Evolutionary conservation across 2,888 invertebrate genomes (phyloP).

Genomic region (Dorcus hopei): DNA sequence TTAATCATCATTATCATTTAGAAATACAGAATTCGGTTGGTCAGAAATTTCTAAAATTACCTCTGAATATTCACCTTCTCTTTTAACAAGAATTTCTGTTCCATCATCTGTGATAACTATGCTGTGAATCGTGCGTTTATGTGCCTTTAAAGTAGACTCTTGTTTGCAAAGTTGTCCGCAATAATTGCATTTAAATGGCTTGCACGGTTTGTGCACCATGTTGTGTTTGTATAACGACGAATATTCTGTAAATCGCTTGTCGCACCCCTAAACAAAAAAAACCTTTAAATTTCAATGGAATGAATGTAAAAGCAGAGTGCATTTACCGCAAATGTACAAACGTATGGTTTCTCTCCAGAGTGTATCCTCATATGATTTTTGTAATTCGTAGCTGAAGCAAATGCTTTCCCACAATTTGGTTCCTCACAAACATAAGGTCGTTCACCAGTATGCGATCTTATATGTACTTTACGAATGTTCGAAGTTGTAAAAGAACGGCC

Average conservation of each 20-base stretch:
- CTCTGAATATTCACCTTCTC: constrained; percentile 5
- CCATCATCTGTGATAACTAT: constrained; percentile 47
- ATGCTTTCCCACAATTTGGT: constrained; percentile 59
- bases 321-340: constrained; percentile 54
- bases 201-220: constrained; percentile 58
- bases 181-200: constrained; percentile 57
- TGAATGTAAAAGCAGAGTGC: too few relatives aligned
- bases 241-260: constrained; percentile 66
- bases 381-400: constrained; percentile 66
- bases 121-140: constrained; percentile 59
- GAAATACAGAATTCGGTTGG: not conserved
- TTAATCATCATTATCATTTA: too few relatives aligned
- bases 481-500: constrained; percentile 65
- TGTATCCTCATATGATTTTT: constrained; percentile 68
- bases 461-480: constrained; percentile 65
- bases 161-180: constrained; percentile 61
- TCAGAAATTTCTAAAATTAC: constrained; percentile 9
- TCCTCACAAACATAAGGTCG: constrained; percentile 61
- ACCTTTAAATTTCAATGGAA: not conserved
- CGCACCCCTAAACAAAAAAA: constrained; percentile 51
- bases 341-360: constrained; percentile 66
- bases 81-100: constrained; percentile 38
- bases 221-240: constrained; percentile 68
- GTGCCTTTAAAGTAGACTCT: constrained; percentile 59
- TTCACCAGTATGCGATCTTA: constrained; percentile 67